Evolutionary conservation across 2,113 vertebrate species (phyloP), one percentile per base, ranked within the genome.

Genomic region (Anolis carolinensis): DNA sequence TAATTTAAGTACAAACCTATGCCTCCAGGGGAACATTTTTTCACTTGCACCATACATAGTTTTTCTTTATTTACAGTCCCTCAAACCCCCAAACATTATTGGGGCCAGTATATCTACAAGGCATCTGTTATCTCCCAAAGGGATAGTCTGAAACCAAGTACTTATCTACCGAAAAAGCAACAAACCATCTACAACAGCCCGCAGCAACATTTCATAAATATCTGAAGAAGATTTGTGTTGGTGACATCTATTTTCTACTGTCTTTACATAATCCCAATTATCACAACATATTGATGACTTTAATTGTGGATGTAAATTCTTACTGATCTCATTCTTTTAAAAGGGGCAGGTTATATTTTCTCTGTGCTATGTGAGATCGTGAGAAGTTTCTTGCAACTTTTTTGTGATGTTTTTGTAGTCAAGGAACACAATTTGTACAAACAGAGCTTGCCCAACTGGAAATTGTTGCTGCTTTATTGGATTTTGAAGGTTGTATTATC

Each of bases 1-100:
- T 86, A 79, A 36, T 79, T 44, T 71, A 86, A 79, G 36, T 86
- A 72, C 68, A 79, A 86, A 86, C 67, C 50, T 79, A 34, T 79
- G 27, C 77, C 77, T 86, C 50, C 25, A 44, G 72, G 77, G 76
- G 27, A 86, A 79, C 36, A 79, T 86, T 79, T 59, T 34, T 79
- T 16, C 21, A 71, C 67, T 44, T 21, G 52, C n/a, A 30, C 52
- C 84, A 79, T 85, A 59, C 50, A 86, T 85, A 63, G 20, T 6
- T 59, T 18, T 55, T 32, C 10, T 79, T 71, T 79, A 36, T 86
- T 62, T 55, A 16, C 11, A 23, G 13, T 25, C 36, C 30, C 18
- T 65, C 55, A 59, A 14, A 7, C n/a, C 34, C 67, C 72, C 52
- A 32, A 72, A 70, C 44, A 21, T 79, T 79, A 79, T 62, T 86